Conservation (phyloP, 1,140 invertebrate species). For the Subanguina moxae region DNA sequence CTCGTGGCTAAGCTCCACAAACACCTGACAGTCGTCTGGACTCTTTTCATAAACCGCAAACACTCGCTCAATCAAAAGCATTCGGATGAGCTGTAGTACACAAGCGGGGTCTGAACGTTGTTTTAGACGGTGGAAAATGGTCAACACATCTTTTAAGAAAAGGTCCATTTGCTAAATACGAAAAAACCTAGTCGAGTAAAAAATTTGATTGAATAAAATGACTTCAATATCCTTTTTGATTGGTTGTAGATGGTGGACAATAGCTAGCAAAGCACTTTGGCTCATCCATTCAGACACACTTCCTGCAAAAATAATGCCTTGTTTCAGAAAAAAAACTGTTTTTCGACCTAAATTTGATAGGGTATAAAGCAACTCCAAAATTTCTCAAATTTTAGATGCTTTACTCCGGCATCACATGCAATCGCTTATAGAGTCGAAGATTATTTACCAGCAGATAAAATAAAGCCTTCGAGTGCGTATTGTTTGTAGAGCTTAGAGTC, state of each 20-base stretch:
- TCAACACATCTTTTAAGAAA: constrained; percentile 22
- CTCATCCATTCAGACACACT: constrained; percentile 33
- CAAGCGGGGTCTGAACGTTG: constrained; percentile 12
- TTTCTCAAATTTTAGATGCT: background rate
- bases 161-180: constrained; percentile 23
- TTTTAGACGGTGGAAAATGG: too few relatives aligned
- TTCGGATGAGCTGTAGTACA: constrained; percentile 14
- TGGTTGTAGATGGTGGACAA: constrained; percentile 23
- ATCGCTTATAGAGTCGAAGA: too few relatives aligned
- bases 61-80: constrained; percentile 30
- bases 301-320: constrained; percentile 11
- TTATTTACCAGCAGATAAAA: constrained; percentile 25
- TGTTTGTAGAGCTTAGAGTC: constrained; percentile 18
- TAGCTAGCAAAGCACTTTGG: constrained; percentile 27
- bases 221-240: constrained; percentile 21
- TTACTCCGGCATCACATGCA: constrained; percentile 3
- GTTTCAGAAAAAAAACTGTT: background rate
- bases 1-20: constrained; percentile 22
- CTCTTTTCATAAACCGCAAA: constrained; percentile 27
- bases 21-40: constrained; percentile 25
- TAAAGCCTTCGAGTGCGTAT: constrained; percentile 27
- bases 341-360: background rate
- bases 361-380: constrained; percentile 6
- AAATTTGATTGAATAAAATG: constrained; percentile 9
- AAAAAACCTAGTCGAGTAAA: background rate